These are phyloP conservation scores for Drosophila rhopaloa DNA, from an alignment of 1,140 invertebrate species.

Conservation along the genomic window DNA sequence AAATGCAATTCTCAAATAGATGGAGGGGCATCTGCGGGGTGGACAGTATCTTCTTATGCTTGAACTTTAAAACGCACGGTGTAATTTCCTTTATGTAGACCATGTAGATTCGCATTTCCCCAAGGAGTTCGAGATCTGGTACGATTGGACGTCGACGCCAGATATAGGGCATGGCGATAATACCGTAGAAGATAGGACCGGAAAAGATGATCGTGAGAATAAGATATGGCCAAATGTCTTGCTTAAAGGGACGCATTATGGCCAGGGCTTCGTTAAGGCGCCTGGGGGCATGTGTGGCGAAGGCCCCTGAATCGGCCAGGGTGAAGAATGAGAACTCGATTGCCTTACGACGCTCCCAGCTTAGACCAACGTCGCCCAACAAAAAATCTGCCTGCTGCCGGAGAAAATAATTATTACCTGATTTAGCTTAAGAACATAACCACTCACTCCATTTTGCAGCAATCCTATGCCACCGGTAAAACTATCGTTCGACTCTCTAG, in stretches of 20 bases:
- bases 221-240: conserved; percentile 87
- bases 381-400: conserved; percentile 88
- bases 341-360: conserved; percentile 88
- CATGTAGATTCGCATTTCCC: conserved; percentile 47
- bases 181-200: conserved; percentile 85
- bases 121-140: conserved; percentile 47
- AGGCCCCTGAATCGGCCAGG: conserved; percentile 89
- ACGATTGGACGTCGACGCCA: conserved; percentile 61
- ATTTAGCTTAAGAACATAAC: background rate
- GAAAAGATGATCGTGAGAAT: conserved; percentile 85
- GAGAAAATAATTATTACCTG: conserved; percentile 11
- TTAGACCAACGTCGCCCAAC: conserved; percentile 89
- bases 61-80: conserved; percentile 22
- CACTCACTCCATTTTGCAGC: conserved; percentile 87
- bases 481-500: conserved; percentile 86
- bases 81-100: conserved; percentile 81
- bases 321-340: conserved; percentile 90
- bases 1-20: conserved; percentile 87
- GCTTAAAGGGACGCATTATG: conserved; percentile 88
- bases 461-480: conserved; percentile 89
- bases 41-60: background rate
- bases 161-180: conserved; percentile 85
- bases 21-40: conserved; percentile 68
- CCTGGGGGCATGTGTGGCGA: conserved; percentile 89
- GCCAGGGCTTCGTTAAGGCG: conserved; percentile 89